Evolutionary conservation across 2,888 invertebrate genomes (phyloP).

Genomic region (Nebria brevicollis): DNA sequence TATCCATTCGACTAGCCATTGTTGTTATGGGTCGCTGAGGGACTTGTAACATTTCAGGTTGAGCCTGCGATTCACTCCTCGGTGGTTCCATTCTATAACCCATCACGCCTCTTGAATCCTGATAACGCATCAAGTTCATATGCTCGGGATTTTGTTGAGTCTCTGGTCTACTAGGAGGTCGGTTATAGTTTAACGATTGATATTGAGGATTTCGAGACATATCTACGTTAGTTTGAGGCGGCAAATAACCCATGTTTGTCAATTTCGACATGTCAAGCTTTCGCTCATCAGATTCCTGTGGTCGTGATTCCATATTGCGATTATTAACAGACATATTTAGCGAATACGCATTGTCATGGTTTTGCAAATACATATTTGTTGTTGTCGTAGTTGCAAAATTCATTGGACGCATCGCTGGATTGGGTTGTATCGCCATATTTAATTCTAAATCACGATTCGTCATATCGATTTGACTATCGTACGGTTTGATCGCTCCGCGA

Average conservation of each 20-base stretch:
- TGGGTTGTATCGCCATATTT: conserved; percentile 22
- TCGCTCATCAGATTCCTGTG: conserved; percentile 49
- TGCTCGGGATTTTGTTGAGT: conserved; percentile 22
- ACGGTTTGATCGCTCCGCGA: conserved; percentile 29
- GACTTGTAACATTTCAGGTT: conserved; percentile 35
- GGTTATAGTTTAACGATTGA: conserved; percentile 33
- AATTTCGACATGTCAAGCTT: conserved; percentile 60
- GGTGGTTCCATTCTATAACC: conserved; percentile 28
- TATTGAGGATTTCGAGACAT: conserved; percentile 27
- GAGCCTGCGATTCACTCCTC: conserved; percentile 15
- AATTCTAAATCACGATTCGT: conserved; percentile 3
- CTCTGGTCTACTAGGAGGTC: conserved; percentile 33
- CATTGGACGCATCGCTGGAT: conserved; percentile 34
- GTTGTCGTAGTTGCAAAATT: conserved; percentile 33
- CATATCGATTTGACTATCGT: conserved; percentile 27
- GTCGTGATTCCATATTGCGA: neutral
- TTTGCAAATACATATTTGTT: conserved; percentile 27
- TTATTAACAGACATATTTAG: conserved; percentile 11
- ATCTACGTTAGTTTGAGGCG: conserved; percentile 20
- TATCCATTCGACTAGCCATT: conserved; percentile 22
- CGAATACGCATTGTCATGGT: conserved; percentile 37
- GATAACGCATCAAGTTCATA: conserved; percentile 42
- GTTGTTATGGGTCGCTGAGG: conserved; percentile 19
- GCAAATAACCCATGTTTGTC: conserved; percentile 60
- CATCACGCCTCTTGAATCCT: conserved; percentile 30